A percentile compares a stretch with the other conserved stretches of the same genome.
phyloP scores from a whole-genome alignment of 2,113 vertebrate genomes.

The Etia nguti region DNA sequence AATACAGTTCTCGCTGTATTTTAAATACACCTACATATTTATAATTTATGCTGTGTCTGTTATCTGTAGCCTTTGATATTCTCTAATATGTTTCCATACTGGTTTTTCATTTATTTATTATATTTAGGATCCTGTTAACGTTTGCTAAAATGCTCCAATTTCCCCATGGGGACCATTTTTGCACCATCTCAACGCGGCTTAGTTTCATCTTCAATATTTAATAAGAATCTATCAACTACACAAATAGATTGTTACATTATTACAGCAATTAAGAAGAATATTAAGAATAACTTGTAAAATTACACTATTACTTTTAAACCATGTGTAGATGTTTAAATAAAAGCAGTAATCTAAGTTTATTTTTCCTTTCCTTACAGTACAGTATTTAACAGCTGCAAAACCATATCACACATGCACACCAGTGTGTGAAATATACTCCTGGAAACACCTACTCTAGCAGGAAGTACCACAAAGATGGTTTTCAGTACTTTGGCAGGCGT shows the following conservation, averaged over 20 bases:
- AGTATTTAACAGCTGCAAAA: neutral
- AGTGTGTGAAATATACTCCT: neutral
- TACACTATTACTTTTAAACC: neutral
- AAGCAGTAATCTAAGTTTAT: neutral
- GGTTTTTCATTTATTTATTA: conserved; percentile 26
- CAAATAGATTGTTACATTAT: conserved; percentile 24
- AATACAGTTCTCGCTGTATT: neutral
- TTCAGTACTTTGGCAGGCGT: neutral
- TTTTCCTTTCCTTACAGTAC: neutral
- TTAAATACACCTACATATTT: conserved; percentile 14
- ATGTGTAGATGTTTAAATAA: neutral
- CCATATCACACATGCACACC: neutral
- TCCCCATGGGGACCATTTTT: conserved; percentile 23
- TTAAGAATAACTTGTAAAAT: neutral
- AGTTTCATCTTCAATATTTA: conserved; percentile 45
- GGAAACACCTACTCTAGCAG: neutral
- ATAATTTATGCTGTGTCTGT: neutral
- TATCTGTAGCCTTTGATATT: conserved; percentile 5
- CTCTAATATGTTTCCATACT: conserved; percentile 18
- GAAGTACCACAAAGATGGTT: neutral
- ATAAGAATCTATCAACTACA: conserved; percentile 25
- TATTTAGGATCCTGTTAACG: conserved; percentile 3
- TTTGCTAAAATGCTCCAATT: conserved; percentile 15
- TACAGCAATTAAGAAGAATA: conserved; percentile 15
- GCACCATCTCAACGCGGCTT: conserved; percentile 1